Evolutionary conservation across 2,797 vertebrate species (phyloP).

Genomic region (Morus bassanus): DNA sequence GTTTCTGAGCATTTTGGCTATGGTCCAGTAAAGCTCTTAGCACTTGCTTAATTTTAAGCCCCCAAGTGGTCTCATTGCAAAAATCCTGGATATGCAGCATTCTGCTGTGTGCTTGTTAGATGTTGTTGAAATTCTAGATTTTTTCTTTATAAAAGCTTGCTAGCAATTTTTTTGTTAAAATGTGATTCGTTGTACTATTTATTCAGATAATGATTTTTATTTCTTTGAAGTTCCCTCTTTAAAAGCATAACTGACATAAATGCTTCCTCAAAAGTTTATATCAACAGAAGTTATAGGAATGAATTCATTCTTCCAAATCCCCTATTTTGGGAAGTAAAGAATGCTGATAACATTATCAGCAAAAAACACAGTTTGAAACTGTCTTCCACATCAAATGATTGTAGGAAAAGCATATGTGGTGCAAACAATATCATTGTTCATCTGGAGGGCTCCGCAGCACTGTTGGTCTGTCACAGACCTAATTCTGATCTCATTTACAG

Average conservation of each 20-base stretch:
- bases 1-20: conserved; percentile 1
- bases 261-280: background rate
- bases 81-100: background rate
- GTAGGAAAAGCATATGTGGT: background rate
- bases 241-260: background rate
- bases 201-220: background rate
- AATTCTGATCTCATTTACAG: background rate
- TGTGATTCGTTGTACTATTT: background rate
- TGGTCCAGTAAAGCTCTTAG: conserved; percentile 26
- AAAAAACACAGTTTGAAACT: background rate
- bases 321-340: background rate
- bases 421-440: background rate
- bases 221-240: background rate
- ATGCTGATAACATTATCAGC: background rate
- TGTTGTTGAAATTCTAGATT: background rate
- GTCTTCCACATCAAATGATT: background rate
- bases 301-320: background rate
- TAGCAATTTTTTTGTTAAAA: background rate
- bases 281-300: background rate
- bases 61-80: background rate
- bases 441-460: background rate
- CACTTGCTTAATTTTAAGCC: conserved; percentile 17
- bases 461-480: background rate
- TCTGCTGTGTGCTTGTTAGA: background rate
- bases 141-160: background rate